Evolutionary conservation across 2,888 invertebrate species (phyloP).

Genomic region (Tetropium fuscum): DNA sequence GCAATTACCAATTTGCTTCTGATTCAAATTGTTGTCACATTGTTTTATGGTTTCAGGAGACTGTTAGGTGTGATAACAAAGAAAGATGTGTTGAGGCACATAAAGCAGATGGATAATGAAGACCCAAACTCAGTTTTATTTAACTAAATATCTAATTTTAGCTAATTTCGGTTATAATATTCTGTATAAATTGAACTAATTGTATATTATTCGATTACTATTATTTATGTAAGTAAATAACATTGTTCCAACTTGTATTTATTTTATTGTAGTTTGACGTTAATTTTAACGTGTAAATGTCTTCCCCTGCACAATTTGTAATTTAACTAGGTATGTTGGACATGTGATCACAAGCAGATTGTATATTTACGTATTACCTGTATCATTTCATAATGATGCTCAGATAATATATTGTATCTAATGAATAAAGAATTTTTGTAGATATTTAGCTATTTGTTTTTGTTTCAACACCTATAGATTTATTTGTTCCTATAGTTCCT

Average conservation of each 20-base stretch:
- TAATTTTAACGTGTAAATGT: slow-evolving; percentile 40
- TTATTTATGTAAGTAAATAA: slow-evolving; percentile 18
- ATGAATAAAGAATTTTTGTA: slow-evolving; percentile 39
- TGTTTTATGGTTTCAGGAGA: slow-evolving; percentile 73
- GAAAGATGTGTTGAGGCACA: slow-evolving; percentile 97
- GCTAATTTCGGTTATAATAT: slow-evolving; percentile 25
- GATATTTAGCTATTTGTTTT: slow-evolving; percentile 28
- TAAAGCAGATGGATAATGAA: slow-evolving; percentile 97
- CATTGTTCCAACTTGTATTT: slow-evolving; percentile 23
- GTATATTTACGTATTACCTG: slow-evolving; percentile 38
- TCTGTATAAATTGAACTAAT: slow-evolving; percentile 19
- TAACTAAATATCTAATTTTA: slow-evolving; percentile 70
- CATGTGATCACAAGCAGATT: slow-evolving; percentile 22
- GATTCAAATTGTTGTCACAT: neutral
- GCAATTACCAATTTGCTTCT: neutral
- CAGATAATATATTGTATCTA: slow-evolving; percentile 42
- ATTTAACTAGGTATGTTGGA: slow-evolving; percentile 25
- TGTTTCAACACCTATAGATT: neutral
- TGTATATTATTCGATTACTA: slow-evolving; percentile 22
- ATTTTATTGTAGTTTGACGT: slow-evolving; percentile 34
- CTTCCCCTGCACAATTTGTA: slow-evolving; percentile 34
- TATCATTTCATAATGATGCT: slow-evolving; percentile 38
- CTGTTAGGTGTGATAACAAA: slow-evolving; percentile 98
- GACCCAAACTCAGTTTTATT: slow-evolving; percentile 93
- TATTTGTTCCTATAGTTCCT: too few relatives aligned